Evolutionary conservation across 2,113 vertebrate species (phyloP).

Genomic region (Cygnus buccinator): DNA sequence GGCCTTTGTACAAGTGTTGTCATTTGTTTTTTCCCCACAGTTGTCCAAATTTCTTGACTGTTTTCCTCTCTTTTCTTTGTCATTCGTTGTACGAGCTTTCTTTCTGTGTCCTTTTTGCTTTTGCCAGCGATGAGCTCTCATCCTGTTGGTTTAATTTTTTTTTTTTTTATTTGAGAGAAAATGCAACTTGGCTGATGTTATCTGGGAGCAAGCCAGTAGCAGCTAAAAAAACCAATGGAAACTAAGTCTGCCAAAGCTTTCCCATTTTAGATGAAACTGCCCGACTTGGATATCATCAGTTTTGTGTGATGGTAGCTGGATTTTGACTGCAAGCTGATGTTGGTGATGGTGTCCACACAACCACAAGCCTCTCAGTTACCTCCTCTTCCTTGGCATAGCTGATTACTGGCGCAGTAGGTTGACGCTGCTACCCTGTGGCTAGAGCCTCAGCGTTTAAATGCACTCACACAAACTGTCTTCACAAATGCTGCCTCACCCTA

Average conservation of each 20-base stretch:
- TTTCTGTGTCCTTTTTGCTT: not conserved
- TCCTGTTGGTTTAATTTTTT: not conserved
- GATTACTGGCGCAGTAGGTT: not conserved
- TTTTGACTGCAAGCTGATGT: not conserved
- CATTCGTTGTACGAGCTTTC: not conserved
- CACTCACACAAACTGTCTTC: not conserved
- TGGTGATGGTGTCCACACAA: not conserved
- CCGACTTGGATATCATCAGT: not conserved
- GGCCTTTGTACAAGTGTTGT: not conserved
- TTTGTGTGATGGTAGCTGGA: not conserved
- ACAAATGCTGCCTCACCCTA: not conserved
- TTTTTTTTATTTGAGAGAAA: not conserved
- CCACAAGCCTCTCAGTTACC: not conserved
- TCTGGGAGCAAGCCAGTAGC: not conserved
- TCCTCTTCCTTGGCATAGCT: not conserved
- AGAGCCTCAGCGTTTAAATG: not conserved
- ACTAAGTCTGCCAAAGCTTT: not conserved
- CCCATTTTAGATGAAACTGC: not conserved
- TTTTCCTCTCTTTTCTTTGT: not conserved
- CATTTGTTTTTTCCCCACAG: not conserved
- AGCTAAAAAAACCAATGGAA: conserved; percentile 1
- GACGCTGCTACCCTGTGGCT: not conserved
- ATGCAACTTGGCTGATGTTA: fast-evolving
- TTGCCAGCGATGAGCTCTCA: not conserved
- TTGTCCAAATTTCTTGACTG: not conserved